Evolutionary conservation across 1,140 invertebrate species (phyloP).

Genomic region (Drosophila arawakana): DNA sequence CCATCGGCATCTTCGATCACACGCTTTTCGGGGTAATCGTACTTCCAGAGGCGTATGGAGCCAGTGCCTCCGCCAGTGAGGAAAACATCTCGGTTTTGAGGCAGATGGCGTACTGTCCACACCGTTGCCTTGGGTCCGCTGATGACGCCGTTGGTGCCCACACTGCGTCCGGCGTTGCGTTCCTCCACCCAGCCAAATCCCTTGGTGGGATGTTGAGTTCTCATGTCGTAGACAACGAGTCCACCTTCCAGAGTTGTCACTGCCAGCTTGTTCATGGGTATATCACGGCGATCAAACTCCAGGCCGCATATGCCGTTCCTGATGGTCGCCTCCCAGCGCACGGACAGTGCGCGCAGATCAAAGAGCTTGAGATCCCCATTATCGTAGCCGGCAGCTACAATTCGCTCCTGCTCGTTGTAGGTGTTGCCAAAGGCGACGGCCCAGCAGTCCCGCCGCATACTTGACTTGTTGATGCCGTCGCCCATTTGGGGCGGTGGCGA

Average conservation of each 20-base stretch:
- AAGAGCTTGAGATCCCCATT: conserved; percentile 99
- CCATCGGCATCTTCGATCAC: conserved; percentile 89
- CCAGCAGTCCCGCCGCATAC: conserved; percentile 92
- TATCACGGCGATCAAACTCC: conserved; percentile 97
- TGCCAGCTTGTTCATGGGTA: conserved; percentile 97
- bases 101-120: conserved; percentile 94
- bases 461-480: conserved; percentile 86
- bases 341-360: conserved; percentile 93
- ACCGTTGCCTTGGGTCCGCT: conserved; percentile 92
- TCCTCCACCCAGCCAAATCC: conserved; percentile 93
- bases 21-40: conserved; percentile 93
- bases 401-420: conserved; percentile 92
- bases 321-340: conserved; percentile 96
- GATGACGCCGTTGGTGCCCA: conserved; percentile 78
- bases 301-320: conserved; percentile 96
- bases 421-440: conserved; percentile 94
- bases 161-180: conserved; percentile 86
- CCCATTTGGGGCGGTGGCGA: conserved; percentile 88
- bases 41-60: conserved; percentile 96
- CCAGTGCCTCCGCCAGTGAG: conserved; percentile 95
- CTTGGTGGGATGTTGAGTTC: conserved; percentile 94
- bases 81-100: conserved; percentile 98
- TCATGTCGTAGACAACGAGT: conserved; percentile 95
- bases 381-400: conserved; percentile 96
- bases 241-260: conserved; percentile 97